These are phyloP conservation scores for Sebastes hubbsi DNA, from an alignment of 2,797 vertebrate genomes.

Conservation along the genomic window DNA sequence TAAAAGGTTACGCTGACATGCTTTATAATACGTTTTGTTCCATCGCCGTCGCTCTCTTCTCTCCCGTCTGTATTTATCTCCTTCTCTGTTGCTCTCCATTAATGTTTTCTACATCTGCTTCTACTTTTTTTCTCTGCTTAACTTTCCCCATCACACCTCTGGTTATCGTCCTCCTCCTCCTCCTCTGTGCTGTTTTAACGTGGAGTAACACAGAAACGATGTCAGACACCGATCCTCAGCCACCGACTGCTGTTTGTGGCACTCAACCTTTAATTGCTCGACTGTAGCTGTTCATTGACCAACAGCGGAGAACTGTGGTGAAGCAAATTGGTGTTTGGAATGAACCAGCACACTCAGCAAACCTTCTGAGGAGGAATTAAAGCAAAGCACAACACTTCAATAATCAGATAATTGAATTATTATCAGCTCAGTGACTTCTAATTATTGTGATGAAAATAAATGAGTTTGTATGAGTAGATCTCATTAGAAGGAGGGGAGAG, in stretches of 20 bases:
- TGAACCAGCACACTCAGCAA: slow-evolving; percentile 28
- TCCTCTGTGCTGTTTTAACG: not conserved
- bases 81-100: not conserved
- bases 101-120: not conserved
- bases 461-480: not conserved
- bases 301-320: not conserved
- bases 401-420: slow-evolving; percentile 52
- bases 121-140: not conserved
- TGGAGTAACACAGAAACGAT: not conserved
- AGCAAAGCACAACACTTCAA: slow-evolving; percentile 29
- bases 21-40: slow-evolving; percentile 22
- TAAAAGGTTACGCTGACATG: slow-evolving; percentile 56
- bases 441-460: slow-evolving; percentile 46
- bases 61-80: not conserved
- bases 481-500: not conserved
- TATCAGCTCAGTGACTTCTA: slow-evolving; percentile 49
- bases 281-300: slow-evolving; percentile 11
- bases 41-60: slow-evolving; percentile 1
- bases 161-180: not conserved
- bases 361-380: slow-evolving; percentile 18
- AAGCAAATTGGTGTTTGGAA: slow-evolving; percentile 7
- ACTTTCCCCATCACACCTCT: not conserved
- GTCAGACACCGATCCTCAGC: not conserved
- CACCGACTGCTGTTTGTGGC: not conserved
- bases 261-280: slow-evolving; percentile 1